A percentile compares a stretch with the other conserved stretches of the same genome.
These are phyloP conservation scores for Cygnus atratus DNA, from an alignment of 2,113 vertebrate species.

Conservation along the genomic window DNA sequence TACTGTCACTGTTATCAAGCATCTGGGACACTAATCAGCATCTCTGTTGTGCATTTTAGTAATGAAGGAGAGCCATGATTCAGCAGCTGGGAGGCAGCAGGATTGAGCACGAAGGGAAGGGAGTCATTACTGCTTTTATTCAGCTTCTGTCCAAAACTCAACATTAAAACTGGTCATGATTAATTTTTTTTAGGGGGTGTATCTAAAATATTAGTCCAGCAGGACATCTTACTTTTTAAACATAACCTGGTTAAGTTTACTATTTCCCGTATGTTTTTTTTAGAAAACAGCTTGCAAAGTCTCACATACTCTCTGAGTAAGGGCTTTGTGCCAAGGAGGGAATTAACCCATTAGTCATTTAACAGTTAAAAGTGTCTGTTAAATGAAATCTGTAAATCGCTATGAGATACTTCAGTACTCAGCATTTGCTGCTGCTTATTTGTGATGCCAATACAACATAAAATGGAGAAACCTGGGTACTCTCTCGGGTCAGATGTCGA, in stretches of 20 bases:
- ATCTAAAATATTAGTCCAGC: neutral
- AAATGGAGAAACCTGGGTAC: neutral
- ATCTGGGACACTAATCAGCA: neutral
- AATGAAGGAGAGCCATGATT: neutral
- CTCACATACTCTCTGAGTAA: neutral
- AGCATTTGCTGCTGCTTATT: neutral
- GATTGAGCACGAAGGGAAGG: neutral
- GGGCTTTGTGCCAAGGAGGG: constrained; percentile 9
- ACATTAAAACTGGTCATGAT: neutral
- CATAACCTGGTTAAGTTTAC: constrained; percentile 32
- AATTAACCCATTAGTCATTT: constrained; percentile 51
- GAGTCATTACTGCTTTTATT: neutral
- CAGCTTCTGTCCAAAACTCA: neutral
- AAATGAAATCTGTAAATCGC: neutral
- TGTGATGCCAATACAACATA: neutral
- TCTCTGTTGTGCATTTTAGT: neutral
- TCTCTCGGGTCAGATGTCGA: neutral
- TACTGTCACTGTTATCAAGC: neutral
- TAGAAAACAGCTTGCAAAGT: constrained; percentile 41
- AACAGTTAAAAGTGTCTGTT: constrained; percentile 30
- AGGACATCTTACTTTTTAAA: constrained; percentile 26
- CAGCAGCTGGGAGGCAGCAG: neutral
- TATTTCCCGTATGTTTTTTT: constrained; percentile 31
- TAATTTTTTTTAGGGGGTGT: constrained; percentile 1
- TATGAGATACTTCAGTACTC: neutral